phyloP scores from a whole-genome alignment of 2,797 vertebrate species.

The Acanthurus tractus region DNA sequence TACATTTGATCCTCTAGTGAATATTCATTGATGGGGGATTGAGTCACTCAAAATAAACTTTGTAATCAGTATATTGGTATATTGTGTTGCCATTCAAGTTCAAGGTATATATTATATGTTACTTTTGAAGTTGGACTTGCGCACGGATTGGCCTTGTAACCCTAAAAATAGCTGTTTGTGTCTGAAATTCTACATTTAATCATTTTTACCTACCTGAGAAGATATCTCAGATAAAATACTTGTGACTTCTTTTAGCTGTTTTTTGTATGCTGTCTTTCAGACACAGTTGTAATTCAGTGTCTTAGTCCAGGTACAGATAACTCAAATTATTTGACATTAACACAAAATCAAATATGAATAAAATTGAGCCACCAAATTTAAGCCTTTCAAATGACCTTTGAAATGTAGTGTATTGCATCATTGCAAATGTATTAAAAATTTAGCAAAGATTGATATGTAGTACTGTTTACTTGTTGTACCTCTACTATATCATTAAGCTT shows the following conservation, averaged over 20 bases:
- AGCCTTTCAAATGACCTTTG: not conserved
- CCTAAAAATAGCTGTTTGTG: not conserved
- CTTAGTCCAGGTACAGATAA: not conserved
- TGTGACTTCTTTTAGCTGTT: not conserved
- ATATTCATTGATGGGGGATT: not conserved
- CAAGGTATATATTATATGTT: not conserved
- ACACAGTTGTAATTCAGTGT: not conserved
- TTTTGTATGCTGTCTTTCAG: too few species aligned
- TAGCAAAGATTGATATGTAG: too few species aligned
- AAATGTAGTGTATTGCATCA: not conserved
- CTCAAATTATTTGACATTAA: not conserved
- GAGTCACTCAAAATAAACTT: too few species aligned
- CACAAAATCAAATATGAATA: not conserved
- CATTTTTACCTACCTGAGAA: not conserved
- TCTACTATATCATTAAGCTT: not conserved
- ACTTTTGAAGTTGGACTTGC: not conserved
- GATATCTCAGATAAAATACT: too few species aligned
- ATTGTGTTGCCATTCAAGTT: not conserved
- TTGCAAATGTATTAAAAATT: not conserved
- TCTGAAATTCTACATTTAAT: not conserved
- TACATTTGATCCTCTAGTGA: not conserved
- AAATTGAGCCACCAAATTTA: not conserved
- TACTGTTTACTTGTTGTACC: not conserved
- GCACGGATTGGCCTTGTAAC: not conserved
- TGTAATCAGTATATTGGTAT: not conserved